Evolutionary conservation across 2,797 vertebrate species (phyloP).

Genomic region (Phalanger gymnotis): DNA sequence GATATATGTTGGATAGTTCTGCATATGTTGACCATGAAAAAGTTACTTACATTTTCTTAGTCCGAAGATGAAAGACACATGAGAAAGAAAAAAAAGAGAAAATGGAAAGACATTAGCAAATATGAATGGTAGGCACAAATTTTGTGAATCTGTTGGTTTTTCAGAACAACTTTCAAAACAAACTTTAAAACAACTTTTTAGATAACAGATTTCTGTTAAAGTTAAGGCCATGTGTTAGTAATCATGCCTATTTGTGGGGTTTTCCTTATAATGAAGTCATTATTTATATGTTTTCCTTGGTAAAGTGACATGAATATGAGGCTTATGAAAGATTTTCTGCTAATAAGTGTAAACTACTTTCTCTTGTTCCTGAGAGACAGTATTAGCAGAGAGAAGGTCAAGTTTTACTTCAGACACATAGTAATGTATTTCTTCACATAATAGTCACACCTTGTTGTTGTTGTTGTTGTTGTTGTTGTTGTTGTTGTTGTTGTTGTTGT

Average conservation of each 20-base stretch:
- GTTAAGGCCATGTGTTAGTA: conserved; percentile 24
- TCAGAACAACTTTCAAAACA: conserved; percentile 62
- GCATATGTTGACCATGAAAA: neutral
- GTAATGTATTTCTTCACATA: too few species aligned
- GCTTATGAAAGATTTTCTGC: conserved; percentile 52
- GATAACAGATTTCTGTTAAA: conserved; percentile 45
- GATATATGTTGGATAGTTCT: neutral
- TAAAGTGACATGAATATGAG: conserved; percentile 31
- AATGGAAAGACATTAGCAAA: neutral
- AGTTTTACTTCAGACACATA: neutral
- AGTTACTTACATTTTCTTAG: neutral
- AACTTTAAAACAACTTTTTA: conserved; percentile 64
- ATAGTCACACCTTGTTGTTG: too few species aligned
- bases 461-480: too few species aligned
- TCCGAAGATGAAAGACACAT: neutral
- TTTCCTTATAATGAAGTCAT: conserved; percentile 58
- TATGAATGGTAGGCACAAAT: neutral
- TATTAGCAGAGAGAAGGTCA: neutral
- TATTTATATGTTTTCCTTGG: conserved; percentile 52
- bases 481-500: too few species aligned
- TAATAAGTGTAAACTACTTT: conserved; percentile 36
- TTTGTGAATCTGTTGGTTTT: conserved; percentile 69
- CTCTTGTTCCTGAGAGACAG: conserved; percentile 24
- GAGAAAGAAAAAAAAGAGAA: neutral
- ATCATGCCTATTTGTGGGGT: conserved; percentile 65